Percentiles rank a stretch among this genome's conserved stretches.
Evolutionary conservation across 2,888 invertebrate genomes (phyloP).

Genomic region (Netelia fuscicornis): DNA sequence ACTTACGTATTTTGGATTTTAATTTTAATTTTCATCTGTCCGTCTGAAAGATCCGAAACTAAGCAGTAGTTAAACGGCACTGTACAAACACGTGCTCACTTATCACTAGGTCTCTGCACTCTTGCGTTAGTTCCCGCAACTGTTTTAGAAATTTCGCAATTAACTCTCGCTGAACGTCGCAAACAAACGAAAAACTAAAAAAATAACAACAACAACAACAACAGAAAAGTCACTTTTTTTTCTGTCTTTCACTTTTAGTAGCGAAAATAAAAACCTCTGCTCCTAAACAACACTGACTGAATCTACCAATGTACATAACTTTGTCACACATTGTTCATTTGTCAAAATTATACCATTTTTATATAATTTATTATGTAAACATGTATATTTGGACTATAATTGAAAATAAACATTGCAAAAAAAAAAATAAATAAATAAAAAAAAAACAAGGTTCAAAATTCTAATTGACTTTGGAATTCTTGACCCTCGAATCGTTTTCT

Average conservation of each 20-base stretch:
- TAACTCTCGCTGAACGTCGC: slow-evolving; percentile 75
- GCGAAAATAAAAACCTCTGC: slow-evolving; percentile 60
- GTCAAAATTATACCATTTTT: slow-evolving; percentile 84
- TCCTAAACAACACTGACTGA: slow-evolving; percentile 77
- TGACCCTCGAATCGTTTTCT: slow-evolving; percentile 79
- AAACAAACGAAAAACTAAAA: slow-evolving; percentile 55
- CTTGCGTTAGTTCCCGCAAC: slow-evolving; percentile 83
- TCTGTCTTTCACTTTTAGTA: slow-evolving; percentile 49
- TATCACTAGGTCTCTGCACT: slow-evolving; percentile 76
- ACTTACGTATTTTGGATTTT: not conserved
- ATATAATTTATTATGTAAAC: slow-evolving; percentile 84
- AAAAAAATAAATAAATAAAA: slow-evolving; percentile 67
- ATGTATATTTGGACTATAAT: slow-evolving; percentile 84
- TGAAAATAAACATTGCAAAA: slow-evolving; percentile 84
- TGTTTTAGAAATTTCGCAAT: slow-evolving; percentile 82
- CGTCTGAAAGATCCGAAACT: not conserved
- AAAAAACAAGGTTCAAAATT: slow-evolving; percentile 70
- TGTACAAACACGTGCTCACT: slow-evolving; percentile 39
- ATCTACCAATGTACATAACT: slow-evolving; percentile 83
- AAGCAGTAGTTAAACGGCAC: not conserved
- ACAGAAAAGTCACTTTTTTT: slow-evolving; percentile 57
- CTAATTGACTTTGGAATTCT: slow-evolving; percentile 71
- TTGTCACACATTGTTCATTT: slow-evolving; percentile 80
- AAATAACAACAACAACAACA: not conserved
- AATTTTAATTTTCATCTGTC: not conserved